Conservation (phyloP, 2,113 vertebrate genomes). For the Castor canadensis region DNA sequence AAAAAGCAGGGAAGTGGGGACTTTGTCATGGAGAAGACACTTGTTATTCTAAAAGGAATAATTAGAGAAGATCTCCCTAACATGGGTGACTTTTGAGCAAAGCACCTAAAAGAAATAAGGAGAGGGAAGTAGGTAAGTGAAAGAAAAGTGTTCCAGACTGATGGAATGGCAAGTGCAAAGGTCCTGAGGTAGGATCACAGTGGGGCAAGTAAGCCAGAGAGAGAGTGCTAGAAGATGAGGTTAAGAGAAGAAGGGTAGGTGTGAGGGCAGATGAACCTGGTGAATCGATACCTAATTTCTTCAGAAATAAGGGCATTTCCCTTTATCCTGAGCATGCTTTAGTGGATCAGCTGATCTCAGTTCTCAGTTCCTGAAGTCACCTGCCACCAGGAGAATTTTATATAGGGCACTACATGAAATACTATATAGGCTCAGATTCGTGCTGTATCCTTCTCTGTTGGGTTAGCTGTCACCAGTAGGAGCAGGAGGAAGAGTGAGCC, state of each 20-base stretch:
- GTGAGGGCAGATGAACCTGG: neutral
- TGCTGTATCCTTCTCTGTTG: neutral
- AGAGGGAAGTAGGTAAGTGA: neutral
- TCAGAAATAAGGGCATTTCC: neutral
- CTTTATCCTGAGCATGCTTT: neutral
- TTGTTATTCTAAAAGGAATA: conserved; percentile 7
- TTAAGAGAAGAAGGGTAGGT: neutral
- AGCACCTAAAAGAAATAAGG: neutral
- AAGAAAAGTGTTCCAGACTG: neutral
- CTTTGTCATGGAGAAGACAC: neutral
- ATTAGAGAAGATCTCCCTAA: neutral
- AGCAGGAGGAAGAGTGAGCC: too few relatives aligned
- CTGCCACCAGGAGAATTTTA: neutral
- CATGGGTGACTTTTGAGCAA: neutral
- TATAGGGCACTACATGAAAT: neutral
- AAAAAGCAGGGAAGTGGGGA: neutral
- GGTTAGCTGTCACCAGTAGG: neutral
- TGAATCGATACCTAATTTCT: neutral
- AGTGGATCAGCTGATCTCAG: neutral
- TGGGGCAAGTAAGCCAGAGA: neutral
- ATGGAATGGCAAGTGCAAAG: neutral
- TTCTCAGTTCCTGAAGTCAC: neutral
- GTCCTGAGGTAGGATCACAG: neutral
- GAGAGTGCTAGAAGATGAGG: neutral
- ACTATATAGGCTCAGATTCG: neutral